Conservation (phyloP, 1,140 invertebrate genomes). For the Trissolcus basalis region DNA sequence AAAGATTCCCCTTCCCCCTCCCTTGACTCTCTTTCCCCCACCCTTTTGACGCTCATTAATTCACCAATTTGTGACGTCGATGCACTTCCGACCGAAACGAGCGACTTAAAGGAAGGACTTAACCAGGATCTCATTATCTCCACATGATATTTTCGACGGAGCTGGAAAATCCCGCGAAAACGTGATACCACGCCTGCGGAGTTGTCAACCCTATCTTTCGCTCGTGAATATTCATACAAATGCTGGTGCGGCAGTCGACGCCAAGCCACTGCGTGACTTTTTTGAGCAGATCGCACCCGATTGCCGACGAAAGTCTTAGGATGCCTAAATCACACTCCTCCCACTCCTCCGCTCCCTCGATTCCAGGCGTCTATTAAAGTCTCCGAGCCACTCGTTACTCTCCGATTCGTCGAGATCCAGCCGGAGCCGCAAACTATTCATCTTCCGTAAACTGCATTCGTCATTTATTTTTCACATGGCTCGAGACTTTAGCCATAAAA, state of each 20-base stretch:
- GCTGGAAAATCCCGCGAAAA: constrained; percentile 56
- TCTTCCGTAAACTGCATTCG: constrained; percentile 48
- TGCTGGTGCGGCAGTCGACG: constrained; percentile 29
- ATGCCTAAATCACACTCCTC: constrained; percentile 3
- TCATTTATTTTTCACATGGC: constrained; percentile 55
- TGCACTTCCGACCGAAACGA: constrained; percentile 51
- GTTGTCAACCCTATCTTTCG: constrained; percentile 25
- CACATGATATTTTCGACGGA: constrained; percentile 61
- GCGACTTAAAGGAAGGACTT: constrained; percentile 56
- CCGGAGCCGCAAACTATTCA: constrained; percentile 37
- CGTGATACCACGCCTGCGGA: constrained; percentile 26
- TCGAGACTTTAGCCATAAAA: constrained; percentile 48
- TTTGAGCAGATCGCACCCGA: constrained; percentile 32
- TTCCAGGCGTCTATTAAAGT: constrained; percentile 12
- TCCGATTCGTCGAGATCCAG: constrained; percentile 33
- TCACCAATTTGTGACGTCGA: constrained; percentile 55
- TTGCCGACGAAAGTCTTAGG: constrained; percentile 26
- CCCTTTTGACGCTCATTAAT: constrained; percentile 61
- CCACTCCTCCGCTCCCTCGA: neutral
- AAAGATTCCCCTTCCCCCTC: constrained; percentile 13
- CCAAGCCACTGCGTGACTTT: constrained; percentile 26
- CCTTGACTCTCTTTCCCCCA: too few species aligned
- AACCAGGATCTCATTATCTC: constrained; percentile 65
- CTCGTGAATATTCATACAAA: constrained; percentile 57
- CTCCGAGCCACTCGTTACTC: constrained; percentile 18